Percentiles rank a stretch among this genome's conserved stretches.
Evolutionary conservation across 2,888 invertebrate species (phyloP).

Genomic region (Lacanobia wlatinum): DNA sequence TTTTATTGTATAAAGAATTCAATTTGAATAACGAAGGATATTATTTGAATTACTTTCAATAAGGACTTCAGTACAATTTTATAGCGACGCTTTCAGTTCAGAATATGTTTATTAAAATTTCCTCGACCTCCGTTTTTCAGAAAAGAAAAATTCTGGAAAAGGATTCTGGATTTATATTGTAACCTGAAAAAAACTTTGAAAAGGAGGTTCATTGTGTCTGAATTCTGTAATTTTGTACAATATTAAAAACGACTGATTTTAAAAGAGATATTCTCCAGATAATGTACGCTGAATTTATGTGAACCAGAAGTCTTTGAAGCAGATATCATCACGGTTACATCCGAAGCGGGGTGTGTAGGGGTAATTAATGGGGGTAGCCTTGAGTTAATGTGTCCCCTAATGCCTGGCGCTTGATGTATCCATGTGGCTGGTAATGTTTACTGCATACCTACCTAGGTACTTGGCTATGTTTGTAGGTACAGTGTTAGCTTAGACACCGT

Average conservation of each 20-base stretch:
- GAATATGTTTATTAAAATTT: slow-evolving; percentile 16
- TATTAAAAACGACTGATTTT: slow-evolving; percentile 6
- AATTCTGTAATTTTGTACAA: neutral
- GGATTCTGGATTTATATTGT: slow-evolving; percentile 4
- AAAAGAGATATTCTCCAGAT: slow-evolving; percentile 27
- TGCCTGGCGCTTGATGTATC: slow-evolving; percentile 50
- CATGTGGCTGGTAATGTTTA: slow-evolving; percentile 41
- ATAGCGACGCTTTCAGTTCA: slow-evolving; percentile 9
- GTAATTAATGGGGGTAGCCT: slow-evolving; percentile 56
- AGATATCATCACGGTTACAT: slow-evolving; percentile 55
- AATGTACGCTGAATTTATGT: slow-evolving; percentile 46
- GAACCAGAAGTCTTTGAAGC: slow-evolving; percentile 49
- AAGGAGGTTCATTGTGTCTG: neutral
- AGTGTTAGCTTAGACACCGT: neutral
- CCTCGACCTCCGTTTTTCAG: neutral
- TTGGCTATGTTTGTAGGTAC: slow-evolving; percentile 9
- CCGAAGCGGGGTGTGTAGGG: slow-evolving; percentile 34
- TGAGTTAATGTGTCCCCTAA: slow-evolving; percentile 56
- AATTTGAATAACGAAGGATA: neutral
- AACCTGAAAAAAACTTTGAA: neutral
- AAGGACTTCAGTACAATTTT: neutral
- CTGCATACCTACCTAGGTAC: slow-evolving; percentile 18
- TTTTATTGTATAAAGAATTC: no score
- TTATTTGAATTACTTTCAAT: slow-evolving; percentile 6
- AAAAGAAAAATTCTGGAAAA: neutral